phyloP scores from a whole-genome alignment of 2,888 invertebrate species.

The Eupithecia dodoneata region DNA sequence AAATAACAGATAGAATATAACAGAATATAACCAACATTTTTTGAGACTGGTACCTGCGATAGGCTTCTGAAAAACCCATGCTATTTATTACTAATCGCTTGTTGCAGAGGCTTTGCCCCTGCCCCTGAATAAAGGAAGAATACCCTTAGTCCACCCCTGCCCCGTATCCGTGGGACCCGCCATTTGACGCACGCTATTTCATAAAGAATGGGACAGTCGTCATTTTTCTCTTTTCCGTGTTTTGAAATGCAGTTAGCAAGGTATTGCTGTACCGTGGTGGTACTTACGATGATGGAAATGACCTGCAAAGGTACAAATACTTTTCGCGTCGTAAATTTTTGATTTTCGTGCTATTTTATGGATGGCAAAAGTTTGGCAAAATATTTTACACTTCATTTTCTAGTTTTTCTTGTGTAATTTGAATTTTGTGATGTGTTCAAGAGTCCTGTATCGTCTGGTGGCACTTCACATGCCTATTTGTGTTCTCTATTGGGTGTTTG shows the following conservation, averaged over 20 bases:
- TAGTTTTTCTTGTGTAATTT: too few relatives aligned
- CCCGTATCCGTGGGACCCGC: conserved; percentile 63
- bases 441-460: too few relatives aligned
- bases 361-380: background rate
- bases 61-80: too few relatives aligned
- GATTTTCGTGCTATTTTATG: background rate
- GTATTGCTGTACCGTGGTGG: conserved; percentile 5
- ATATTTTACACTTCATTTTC: background rate
- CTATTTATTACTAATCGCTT: background rate
- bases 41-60: too few relatives aligned
- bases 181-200: conserved; percentile 75
- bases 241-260: conserved; percentile 22
- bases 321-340: background rate
- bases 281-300: conserved; percentile 11
- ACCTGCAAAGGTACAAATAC: background rate
- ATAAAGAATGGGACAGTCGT: conserved; percentile 53
- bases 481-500: too few relatives aligned
- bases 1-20: too few relatives aligned
- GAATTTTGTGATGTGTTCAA: too few relatives aligned
- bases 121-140: background rate
- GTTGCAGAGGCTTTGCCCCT: background rate
- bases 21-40: too few relatives aligned
- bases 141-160: conserved; percentile 54
- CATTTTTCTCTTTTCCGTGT: conserved; percentile 47
- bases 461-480: too few relatives aligned